Percentiles rank a stretch among this genome's conserved stretches.
phyloP scores from a whole-genome alignment of 2,888 invertebrate genomes.

The Napeogenes inachia region DNA sequence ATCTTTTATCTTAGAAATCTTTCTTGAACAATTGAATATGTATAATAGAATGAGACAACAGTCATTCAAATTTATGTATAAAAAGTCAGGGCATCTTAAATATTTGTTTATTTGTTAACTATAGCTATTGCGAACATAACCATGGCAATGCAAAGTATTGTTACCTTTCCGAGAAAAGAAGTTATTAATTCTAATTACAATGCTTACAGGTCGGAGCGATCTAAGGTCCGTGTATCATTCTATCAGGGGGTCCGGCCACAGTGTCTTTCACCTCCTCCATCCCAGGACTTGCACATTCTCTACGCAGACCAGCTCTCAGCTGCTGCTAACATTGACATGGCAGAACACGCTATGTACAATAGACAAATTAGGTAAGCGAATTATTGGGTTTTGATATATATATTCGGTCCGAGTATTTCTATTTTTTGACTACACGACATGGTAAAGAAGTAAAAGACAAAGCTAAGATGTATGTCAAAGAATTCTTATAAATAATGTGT shows the following conservation, averaged over 20 bases:
- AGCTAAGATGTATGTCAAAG: too few relatives aligned
- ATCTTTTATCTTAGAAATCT: neutral
- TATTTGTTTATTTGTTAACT: neutral
- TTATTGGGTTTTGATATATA: too few relatives aligned
- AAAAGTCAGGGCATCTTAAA: neutral
- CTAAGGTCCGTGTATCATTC: constrained; percentile 89
- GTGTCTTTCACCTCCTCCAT: constrained; percentile 80
- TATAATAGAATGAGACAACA: neutral
- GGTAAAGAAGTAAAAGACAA: too few relatives aligned
- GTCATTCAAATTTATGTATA: too few relatives aligned
- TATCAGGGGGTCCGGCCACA: constrained; percentile 89
- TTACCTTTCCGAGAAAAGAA: too few relatives aligned
- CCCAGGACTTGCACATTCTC: constrained; percentile 62
- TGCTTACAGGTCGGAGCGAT: constrained; percentile 84
- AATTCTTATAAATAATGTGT: neutral
- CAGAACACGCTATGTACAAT: constrained; percentile 75
- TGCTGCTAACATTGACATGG: constrained; percentile 67
- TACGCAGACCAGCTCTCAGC: constrained; percentile 66
- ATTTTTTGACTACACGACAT: too few relatives aligned
- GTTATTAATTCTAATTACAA: neutral
- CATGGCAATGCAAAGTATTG: too few relatives aligned
- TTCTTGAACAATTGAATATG: neutral
- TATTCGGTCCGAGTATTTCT: too few relatives aligned
- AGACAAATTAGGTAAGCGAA: constrained; percentile 81
- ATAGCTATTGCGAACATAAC: too few relatives aligned